Percentiles rank a stretch among this genome's conserved stretches.
These are phyloP conservation scores for Lithosia quadra DNA, from an alignment of 2,888 invertebrate species.

Conservation along the genomic window DNA sequence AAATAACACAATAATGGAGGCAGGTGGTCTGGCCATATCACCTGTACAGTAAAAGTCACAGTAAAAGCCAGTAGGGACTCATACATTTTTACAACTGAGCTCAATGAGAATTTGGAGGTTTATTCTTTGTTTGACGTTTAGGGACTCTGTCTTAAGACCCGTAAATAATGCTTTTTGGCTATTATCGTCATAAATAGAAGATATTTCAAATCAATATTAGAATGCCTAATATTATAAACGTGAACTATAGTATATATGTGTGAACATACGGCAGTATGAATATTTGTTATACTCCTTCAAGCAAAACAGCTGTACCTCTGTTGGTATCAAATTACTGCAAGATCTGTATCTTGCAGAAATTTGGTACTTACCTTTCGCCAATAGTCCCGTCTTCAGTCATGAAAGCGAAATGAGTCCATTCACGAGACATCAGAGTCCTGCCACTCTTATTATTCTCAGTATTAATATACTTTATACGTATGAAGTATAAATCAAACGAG, in stretches of 20 bases:
- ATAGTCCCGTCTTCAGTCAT: no score
- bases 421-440: background rate
- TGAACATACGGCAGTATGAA: no score
- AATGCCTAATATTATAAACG: no score
- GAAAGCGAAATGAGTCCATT: no score
- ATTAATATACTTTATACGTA: background rate
- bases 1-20: slow-evolving; percentile 39
- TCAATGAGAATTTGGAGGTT: slow-evolving; percentile 32
- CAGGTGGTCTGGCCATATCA: slow-evolving; percentile 31
- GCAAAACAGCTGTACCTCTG: no score
- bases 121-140: slow-evolving; percentile 20
- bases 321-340: no score
- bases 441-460: background rate
- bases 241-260: no score
- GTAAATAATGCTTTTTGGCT: background rate
- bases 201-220: no score
- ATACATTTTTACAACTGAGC: slow-evolving; percentile 33
- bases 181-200: background rate
- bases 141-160: background rate
- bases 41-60: slow-evolving; percentile 27
- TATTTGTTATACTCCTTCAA: no score
- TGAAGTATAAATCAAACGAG: background rate
- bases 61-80: slow-evolving; percentile 43
- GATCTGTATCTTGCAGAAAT: no score
- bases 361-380: no score